Percentiles rank a stretch among this genome's conserved stretches.
phyloP scores from a whole-genome alignment of 2,113 vertebrate genomes.

The Mormyrus lacerda region DNA sequence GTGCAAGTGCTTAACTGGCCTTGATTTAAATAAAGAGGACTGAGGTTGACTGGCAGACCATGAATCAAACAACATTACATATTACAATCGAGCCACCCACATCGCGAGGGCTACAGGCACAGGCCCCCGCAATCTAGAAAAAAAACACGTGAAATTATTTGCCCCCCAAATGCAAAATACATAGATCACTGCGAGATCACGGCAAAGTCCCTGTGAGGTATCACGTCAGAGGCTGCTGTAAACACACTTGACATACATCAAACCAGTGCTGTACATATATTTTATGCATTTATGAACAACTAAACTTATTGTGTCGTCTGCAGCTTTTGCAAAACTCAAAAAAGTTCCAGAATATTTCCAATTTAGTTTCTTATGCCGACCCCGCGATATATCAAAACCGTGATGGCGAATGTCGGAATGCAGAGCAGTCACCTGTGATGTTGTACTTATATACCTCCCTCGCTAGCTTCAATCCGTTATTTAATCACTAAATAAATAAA shows the following conservation, averaged over 20 bases:
- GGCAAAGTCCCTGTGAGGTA: too few species aligned
- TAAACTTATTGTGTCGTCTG: too few species aligned
- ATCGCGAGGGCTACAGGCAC: not conserved
- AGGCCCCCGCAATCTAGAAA: not conserved
- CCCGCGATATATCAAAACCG: too few species aligned
- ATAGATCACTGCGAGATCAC: not conserved
- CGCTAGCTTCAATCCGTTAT: not conserved
- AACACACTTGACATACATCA: too few species aligned
- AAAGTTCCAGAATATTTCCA: too few species aligned
- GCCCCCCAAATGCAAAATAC: not conserved
- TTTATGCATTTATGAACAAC: too few species aligned
- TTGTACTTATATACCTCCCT: not conserved
- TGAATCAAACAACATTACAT: not conserved
- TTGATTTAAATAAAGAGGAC: not conserved
- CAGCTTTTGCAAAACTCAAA: too few species aligned
- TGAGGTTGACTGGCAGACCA: not conserved
- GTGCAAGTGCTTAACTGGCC: not conserved
- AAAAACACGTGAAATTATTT: not conserved
- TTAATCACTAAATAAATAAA: not conserved
- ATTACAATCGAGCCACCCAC: not conserved
- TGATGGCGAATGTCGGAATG: too few species aligned
- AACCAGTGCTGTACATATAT: too few species aligned
- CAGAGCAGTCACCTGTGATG: too few species aligned
- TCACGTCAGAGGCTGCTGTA: too few species aligned
- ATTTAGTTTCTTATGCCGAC: too few species aligned